These are phyloP conservation scores for Rhorus exstirpatorius DNA, from an alignment of 2,888 invertebrate species.

Conservation along the genomic window DNA sequence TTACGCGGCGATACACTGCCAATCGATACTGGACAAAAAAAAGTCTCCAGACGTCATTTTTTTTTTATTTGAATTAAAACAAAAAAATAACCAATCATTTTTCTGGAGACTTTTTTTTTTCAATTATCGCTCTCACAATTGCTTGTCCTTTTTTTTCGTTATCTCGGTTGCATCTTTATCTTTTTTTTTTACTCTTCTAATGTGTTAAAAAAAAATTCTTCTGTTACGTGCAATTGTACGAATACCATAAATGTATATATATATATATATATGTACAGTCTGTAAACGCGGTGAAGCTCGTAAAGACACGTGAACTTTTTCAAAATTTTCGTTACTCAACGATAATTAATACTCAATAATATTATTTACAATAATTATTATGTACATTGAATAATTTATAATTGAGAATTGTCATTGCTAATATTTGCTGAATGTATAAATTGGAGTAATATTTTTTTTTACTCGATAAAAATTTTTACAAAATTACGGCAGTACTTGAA, in stretches of 20 bases:
- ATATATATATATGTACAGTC: conserved; percentile 53
- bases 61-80: background rate
- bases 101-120: conserved; percentile 47
- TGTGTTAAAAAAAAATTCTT: conserved; percentile 23
- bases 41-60: conserved; percentile 27
- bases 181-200: background rate
- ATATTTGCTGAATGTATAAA: no score
- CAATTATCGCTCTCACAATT: conserved; percentile 50
- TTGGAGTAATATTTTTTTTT: no score
- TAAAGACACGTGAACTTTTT: conserved; percentile 10
- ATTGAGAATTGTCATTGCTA: no score
- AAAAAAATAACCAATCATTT: no score
- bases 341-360: no score
- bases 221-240: conserved; percentile 10
- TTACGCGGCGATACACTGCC: conserved; percentile 56
- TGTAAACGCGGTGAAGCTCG: conserved; percentile 59
- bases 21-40: conserved; percentile 38
- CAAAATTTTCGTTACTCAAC: no score
- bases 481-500: no score
- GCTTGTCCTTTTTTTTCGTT: conserved; percentile 62
- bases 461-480: no score
- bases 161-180: conserved; percentile 56
- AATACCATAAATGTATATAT: conserved; percentile 43
- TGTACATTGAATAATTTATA: no score
- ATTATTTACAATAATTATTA: no score